Percentiles rank a stretch among this genome's conserved stretches.
These are phyloP conservation scores for Cheilosia urbana DNA, from an alignment of 2,888 invertebrate species.

Conservation along the genomic window DNA sequence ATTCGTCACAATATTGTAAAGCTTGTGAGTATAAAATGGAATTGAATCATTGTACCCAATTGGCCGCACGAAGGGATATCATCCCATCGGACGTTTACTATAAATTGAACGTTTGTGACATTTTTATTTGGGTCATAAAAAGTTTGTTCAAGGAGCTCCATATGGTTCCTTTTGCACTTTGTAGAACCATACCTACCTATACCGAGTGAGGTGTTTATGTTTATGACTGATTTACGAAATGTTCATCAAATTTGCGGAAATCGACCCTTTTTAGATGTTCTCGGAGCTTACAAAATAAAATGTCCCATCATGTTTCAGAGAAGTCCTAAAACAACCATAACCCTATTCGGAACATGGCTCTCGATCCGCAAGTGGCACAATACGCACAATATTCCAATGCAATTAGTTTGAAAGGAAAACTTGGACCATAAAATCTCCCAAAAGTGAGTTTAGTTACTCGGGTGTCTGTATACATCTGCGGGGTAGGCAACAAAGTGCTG, in stretches of 20 bases:
- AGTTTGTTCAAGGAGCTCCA: not conserved
- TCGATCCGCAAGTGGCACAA: not conserved
- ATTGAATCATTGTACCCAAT: constrained; percentile 61
- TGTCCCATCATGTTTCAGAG: constrained; percentile 10
- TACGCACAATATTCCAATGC: constrained; percentile 1
- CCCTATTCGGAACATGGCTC: constrained; percentile 5
- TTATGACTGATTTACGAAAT: constrained; percentile 15
- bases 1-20: constrained; percentile 53
- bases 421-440: constrained; percentile 23
- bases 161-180: not conserved
- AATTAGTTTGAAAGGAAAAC: constrained; percentile 41
- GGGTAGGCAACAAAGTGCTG: too few relatives aligned
- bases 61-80: constrained; percentile 21
- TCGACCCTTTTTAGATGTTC: not conserved
- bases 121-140: constrained; percentile 29
- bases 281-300: too few relatives aligned
- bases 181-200: too few relatives aligned
- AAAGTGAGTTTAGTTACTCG: not conserved
- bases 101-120: constrained; percentile 23
- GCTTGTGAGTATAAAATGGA: constrained; percentile 47
- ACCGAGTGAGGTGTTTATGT: too few relatives aligned
- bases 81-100: constrained; percentile 3
- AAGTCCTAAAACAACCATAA: constrained; percentile 32
- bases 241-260: constrained; percentile 1
- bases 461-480: not conserved